These are phyloP conservation scores for Heliconius sara DNA, from an alignment of 2,888 invertebrate species.

Conservation along the genomic window DNA sequence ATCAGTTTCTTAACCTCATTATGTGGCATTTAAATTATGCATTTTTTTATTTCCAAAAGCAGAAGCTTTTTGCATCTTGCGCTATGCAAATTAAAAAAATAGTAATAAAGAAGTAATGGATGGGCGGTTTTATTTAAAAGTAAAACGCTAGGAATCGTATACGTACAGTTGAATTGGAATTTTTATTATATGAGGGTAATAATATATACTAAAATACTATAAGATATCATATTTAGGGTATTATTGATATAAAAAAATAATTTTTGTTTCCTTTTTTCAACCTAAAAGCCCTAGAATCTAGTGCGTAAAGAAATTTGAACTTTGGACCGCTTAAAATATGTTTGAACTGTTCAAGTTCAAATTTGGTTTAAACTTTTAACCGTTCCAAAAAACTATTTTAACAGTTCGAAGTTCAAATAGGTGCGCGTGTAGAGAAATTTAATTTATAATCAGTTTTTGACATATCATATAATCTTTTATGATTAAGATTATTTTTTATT, in stretches of 20 bases:
- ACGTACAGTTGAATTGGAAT: constrained; percentile 52
- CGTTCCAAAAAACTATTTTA: background rate
- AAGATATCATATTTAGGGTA: background rate
- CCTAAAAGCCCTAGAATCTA: constrained; percentile 25
- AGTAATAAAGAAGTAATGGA: constrained; percentile 14
- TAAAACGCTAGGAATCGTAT: constrained; percentile 46
- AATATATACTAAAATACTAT: constrained; percentile 38
- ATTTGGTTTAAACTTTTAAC: background rate
- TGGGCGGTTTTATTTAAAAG: constrained; percentile 42
- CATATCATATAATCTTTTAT: constrained; percentile 42
- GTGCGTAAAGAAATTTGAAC: constrained; percentile 17
- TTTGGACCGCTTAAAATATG: background rate
- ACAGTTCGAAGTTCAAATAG: constrained; percentile 13
- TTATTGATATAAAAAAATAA: constrained; percentile 34
- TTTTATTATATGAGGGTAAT: constrained; percentile 51
- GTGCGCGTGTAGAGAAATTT: constrained; percentile 28
- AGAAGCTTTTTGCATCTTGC: background rate
- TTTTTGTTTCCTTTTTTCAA: constrained; percentile 23
- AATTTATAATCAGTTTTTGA: constrained; percentile 38
- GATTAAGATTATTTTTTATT: background rate
- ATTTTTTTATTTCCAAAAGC: background rate
- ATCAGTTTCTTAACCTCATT: background rate
- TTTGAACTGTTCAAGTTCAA: background rate
- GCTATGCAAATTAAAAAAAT: constrained; percentile 3
- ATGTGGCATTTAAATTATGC: background rate